Evolutionary conservation across 2,888 invertebrate species (phyloP).

Genomic region (Bombylius major): DNA sequence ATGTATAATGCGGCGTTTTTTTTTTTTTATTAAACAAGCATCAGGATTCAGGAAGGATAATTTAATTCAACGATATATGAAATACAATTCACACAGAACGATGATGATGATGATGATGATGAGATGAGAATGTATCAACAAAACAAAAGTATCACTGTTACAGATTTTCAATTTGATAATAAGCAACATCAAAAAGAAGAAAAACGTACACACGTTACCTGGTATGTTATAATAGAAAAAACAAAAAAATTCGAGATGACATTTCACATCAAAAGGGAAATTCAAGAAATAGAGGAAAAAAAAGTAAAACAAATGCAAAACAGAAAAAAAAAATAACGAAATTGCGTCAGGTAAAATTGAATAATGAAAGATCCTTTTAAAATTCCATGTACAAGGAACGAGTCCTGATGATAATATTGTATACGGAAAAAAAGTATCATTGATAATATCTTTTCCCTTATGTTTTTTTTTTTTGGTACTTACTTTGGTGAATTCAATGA

Average conservation of each 20-base stretch:
- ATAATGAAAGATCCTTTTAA: not conserved
- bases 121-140: too few species aligned
- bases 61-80: too few species aligned
- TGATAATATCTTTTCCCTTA: not conserved
- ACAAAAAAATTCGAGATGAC: not conserved
- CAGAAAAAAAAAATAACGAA: not conserved
- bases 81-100: too few species aligned
- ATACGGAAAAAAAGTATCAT: not conserved
- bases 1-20: too few species aligned
- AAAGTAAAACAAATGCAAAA: not conserved
- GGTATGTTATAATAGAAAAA: too few species aligned
- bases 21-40: too few species aligned
- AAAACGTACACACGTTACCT: too few species aligned
- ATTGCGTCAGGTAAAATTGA: not conserved
- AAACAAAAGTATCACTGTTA: not conserved
- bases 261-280: not conserved
- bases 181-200: too few species aligned
- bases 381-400: not conserved
- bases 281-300: not conserved
- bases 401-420: not conserved
- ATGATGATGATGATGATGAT: too few species aligned
- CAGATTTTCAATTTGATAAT: not conserved
- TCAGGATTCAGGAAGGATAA: too few species aligned
- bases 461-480: not conserved
- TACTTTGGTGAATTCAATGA: not conserved